Evolutionary conservation across 2,113 vertebrate genomes (phyloP).

Genomic region (Conger conger): DNA sequence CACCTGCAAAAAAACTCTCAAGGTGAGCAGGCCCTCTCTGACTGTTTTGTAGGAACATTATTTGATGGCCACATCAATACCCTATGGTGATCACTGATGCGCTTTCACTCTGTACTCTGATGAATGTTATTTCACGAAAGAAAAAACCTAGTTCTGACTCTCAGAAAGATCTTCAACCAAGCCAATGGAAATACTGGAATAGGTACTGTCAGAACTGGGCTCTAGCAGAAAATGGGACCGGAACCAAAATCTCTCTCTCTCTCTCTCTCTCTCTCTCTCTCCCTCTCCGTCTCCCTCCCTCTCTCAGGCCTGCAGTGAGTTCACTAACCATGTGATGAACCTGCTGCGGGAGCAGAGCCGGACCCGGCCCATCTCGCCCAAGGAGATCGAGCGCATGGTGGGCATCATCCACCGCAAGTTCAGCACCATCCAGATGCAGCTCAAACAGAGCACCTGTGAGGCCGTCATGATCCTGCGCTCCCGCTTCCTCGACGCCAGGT

Average conservation of each 20-base stretch:
- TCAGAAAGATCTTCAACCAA: too few species aligned
- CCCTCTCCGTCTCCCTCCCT: conserved; percentile 20
- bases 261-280: background rate
- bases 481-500: conserved; percentile 80
- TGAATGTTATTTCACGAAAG: too few species aligned
- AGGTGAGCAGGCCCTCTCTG: too few species aligned
- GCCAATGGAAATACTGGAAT: background rate
- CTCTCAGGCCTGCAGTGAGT: conserved; percentile 85
- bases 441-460: conserved; percentile 89
- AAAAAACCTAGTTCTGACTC: too few species aligned
- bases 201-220: background rate
- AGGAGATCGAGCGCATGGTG: conserved; percentile 84
- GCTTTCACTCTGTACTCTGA: too few species aligned
- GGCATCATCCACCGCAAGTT: conserved; percentile 85
- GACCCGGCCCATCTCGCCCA: conserved; percentile 80
- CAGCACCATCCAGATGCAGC: conserved; percentile 88
- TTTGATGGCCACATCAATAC: too few species aligned
- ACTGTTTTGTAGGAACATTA: too few species aligned
- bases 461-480: conserved; percentile 84
- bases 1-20: too few species aligned
- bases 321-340: conserved; percentile 87
- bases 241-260: too few species aligned
- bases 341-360: conserved; percentile 86
- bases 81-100: too few species aligned
- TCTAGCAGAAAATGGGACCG: background rate